A percentile compares a stretch with the other conserved stretches of the same genome.
phyloP scores from a whole-genome alignment of 2,797 vertebrate genomes.

The Hypotaenidia okinawae region DNA sequence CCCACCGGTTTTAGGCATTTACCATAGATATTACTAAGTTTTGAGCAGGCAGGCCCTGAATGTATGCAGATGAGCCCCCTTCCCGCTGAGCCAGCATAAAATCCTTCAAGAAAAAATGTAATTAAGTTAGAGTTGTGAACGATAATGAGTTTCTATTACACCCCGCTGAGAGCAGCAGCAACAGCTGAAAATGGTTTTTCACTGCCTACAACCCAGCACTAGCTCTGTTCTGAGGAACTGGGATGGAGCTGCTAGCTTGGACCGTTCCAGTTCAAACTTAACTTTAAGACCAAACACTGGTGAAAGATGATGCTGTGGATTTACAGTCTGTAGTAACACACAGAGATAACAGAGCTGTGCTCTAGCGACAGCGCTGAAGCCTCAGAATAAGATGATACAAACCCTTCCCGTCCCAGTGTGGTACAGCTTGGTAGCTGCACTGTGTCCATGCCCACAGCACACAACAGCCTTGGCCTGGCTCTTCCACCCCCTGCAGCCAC shows the following conservation, averaged over 20 bases:
- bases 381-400: not conserved
- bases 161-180: conserved; percentile 55
- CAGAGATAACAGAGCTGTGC: rapidly evolving
- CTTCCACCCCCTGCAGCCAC: not conserved
- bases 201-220: conserved; percentile 19
- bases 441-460: not conserved
- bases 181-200: conserved; percentile 58
- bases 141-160: conserved; percentile 71
- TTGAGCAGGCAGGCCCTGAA: conserved; percentile 16
- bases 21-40: conserved; percentile 21
- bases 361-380: not conserved
- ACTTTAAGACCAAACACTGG: not conserved
- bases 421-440: not conserved
- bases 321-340: not conserved
- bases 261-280: not conserved
- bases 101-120: conserved; percentile 64
- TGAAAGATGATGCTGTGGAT: not conserved
- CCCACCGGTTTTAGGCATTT: not conserved
- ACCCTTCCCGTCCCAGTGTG: not conserved
- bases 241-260: not conserved
- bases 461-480: not conserved
- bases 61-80: conserved; percentile 30
- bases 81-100: conserved; percentile 39
- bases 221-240: conserved; percentile 26
- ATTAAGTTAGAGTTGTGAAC: conserved; percentile 70